Conservation (phyloP, 2,888 invertebrate genomes). For the Schizaphis graminum region DNA sequence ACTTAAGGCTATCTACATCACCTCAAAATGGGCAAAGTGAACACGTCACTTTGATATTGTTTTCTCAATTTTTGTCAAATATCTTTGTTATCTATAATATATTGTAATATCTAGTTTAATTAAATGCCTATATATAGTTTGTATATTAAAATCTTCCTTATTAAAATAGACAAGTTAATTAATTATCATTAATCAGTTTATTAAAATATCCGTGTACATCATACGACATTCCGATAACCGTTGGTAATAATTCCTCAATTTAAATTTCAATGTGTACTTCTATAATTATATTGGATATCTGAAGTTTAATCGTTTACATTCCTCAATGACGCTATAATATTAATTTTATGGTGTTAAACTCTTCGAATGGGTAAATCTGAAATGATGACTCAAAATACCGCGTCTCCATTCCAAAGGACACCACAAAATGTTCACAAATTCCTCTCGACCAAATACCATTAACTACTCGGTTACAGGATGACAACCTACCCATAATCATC, state of each 20-base stretch:
- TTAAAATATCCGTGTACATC: neutral
- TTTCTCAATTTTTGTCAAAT: neutral
- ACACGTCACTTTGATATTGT: neutral
- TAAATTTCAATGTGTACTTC: neutral
- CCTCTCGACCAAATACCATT: constrained; percentile 54
- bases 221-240: neutral
- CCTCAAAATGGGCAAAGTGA: neutral
- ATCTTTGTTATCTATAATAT: neutral
- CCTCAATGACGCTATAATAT: constrained; percentile 15
- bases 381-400: constrained; percentile 53
- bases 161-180: neutral
- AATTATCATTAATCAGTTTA: neutral
- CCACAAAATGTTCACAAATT: constrained; percentile 57
- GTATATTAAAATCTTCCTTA: too few species aligned
- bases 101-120: neutral
- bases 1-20: neutral
- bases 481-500: constrained; percentile 35
- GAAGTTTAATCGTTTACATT: constrained; percentile 13
- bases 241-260: neutral
- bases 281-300: constrained; percentile 7
- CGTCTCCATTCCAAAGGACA: constrained; percentile 58
- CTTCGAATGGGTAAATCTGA: constrained; percentile 46
- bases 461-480: constrained; percentile 32
- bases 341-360: constrained; percentile 21
- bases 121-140: neutral